Conservation (phyloP, 2,797 vertebrate species). For the Tangara arthus region DNA sequence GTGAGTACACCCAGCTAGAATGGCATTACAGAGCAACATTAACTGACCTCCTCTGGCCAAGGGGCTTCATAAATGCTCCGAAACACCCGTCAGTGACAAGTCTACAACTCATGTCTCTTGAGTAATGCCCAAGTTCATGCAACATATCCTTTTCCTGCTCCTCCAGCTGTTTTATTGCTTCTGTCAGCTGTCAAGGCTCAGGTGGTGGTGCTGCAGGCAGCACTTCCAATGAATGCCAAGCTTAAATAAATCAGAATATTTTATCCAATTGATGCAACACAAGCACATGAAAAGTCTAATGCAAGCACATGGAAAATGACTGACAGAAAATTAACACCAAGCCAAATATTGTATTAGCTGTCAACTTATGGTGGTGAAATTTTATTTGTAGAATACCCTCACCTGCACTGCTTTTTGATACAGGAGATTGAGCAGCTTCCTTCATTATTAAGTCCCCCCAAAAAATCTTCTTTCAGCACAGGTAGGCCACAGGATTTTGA, state of each 20-base stretch:
- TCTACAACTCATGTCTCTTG: constrained; percentile 86
- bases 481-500: constrained; percentile 76
- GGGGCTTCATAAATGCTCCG: constrained; percentile 87
- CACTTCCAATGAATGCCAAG: constrained; percentile 76
- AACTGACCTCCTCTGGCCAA: constrained; percentile 86
- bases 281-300: neutral
- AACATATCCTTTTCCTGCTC: constrained; percentile 88
- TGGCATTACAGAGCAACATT: neutral
- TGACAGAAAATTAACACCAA: neutral
- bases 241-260: constrained; percentile 26
- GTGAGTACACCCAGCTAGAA: neutral
- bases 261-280: neutral
- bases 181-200: constrained; percentile 78
- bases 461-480: constrained; percentile 80
- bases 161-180: constrained; percentile 81
- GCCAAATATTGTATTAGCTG: neutral
- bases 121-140: constrained; percentile 87
- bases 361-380: neutral
- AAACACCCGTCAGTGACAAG: constrained; percentile 88
- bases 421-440: constrained; percentile 84
- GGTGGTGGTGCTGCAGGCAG: constrained; percentile 84
- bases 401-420: constrained; percentile 83
- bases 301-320: neutral
- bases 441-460: constrained; percentile 86
- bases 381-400: neutral